Base-by-base conservation (phyloP, 1,140 invertebrate genomes). In the Formica selysi region DNA sequence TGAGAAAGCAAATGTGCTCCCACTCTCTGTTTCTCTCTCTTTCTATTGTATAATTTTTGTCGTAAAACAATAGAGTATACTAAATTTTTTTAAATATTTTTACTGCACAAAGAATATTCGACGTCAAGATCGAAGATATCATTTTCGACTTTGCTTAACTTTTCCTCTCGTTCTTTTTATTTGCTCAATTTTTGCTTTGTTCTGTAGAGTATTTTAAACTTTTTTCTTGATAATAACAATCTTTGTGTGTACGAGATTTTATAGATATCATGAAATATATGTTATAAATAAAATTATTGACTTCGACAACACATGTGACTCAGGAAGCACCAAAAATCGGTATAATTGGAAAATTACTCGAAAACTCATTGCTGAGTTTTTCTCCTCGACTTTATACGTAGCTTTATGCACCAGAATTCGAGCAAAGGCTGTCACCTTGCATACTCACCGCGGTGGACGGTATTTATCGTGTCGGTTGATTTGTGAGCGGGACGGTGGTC, bases 391-490 rank as follows among this genome's bases (percentile, higher is more conserved):
- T 67, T 67, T 62, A n/a, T 0, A 7, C 41, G 76, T 41, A 22
- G 19, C 26, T 41, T 70, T 41, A 29, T 48, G 36, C n/a, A 6
- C 13, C 32, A 16, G 70, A 80, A 44, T 80, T 80, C 32, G 22
- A 26, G 32, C 22, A 70, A 80, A 54, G 76, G 32, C 62, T 80
- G 76, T 80, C 61, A 41, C n/a, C 13, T 51, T 44, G 76, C 44
- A 26, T 68, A 48, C 29, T 22, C 19, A 19, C 41, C 44, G n/a
- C 11, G 64, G 64, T 61, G 51, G 26, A 44, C 79, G 41, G 68
- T 83, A 83, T 74, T 83, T 83, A 83, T 74, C 79, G 79, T 61
- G 79, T 83, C 38, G 79, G 68, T 74, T 83, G 68, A 83, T 83
- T 83, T 83, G 68, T 74, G 68, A 83, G 79, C 22, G 51, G 36